Base-by-base conservation (phyloP, 2,113 vertebrate genomes). In the Octodon degus region DNA sequence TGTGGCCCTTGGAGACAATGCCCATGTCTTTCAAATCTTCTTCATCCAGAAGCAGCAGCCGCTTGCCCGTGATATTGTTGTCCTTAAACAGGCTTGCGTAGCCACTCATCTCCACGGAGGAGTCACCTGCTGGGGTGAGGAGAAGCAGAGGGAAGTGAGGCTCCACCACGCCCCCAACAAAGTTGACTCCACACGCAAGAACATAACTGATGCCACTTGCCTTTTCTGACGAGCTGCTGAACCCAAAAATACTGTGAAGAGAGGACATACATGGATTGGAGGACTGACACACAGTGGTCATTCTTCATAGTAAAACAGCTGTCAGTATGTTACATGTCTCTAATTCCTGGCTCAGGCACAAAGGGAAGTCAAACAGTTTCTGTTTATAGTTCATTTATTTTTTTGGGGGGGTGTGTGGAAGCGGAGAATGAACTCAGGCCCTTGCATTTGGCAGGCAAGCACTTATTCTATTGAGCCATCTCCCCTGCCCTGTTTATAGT, bases 31-130 rank as follows among this genome's bases (percentile, higher is more conserved):
- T 99, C 98, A 99, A 98, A 98, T 99, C 99, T 5, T 98, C 98
- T 67, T 99, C 99, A 50, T 99, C 98, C 63, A 99, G 98, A 96
- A 99, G 98, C 4, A 99, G 99, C 93, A 99, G 93, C 82, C 98
- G 98, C 98, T 99, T 99, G 70, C 99, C 99, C 0, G 99, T 99
- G 97, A 99, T 99, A 98, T 99, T 99, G 95, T 99, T 99, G n/a
- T 99, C 99, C 97, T 99, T 99, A 97, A 99, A 99, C 89, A 99
- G 98, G 96, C 98, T 99, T 4, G 99, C 99, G 24, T 99, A 99
- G 10, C 96, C 30, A 96, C 98, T 99, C 99, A 99, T 99, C 95
- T 99, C 99, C 95, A 97, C 98, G 1, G 98, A 98, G 32, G 98
- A 94, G 82, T 99, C 98, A 0, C 98, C 99, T 99, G 97, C 81